Evolutionary conservation across 2,113 vertebrate genomes (phyloP).

Genomic region (Odontophorus gujanensis): DNA sequence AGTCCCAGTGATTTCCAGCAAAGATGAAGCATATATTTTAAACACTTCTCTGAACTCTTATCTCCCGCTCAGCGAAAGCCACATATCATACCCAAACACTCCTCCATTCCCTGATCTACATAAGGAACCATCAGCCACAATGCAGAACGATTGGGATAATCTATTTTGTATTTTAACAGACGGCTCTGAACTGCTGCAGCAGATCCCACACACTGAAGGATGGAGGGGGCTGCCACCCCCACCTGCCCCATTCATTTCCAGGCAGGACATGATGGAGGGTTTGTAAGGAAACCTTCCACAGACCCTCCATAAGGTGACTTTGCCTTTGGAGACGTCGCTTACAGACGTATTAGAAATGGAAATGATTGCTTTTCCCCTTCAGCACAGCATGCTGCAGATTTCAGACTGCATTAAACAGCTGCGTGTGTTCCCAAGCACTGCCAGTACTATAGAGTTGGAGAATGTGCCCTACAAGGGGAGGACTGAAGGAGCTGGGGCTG

Average conservation of each 20-base stretch:
- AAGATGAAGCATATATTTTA: neutral
- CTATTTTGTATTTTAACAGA: neutral
- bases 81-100: accelerated
- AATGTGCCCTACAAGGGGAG: no score
- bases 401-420: neutral
- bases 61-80: neutral
- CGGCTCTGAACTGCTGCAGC: neutral
- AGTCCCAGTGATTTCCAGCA: neutral
- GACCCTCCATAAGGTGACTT: neutral
- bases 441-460: accelerated
- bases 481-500: no score
- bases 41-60: neutral
- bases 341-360: neutral
- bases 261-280: neutral
- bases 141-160: neutral
- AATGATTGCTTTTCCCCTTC: neutral
- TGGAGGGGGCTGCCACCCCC: neutral
- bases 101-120: neutral
- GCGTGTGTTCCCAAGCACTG: accelerated
- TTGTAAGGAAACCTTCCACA: neutral
- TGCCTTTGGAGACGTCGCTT: neutral
- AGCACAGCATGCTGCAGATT: neutral
- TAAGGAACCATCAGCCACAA: neutral
- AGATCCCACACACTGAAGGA: neutral
- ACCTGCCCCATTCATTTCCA: neutral